phyloP scores from a whole-genome alignment of 2,888 invertebrate genomes.

The Chrysolina oricalcia region DNA sequence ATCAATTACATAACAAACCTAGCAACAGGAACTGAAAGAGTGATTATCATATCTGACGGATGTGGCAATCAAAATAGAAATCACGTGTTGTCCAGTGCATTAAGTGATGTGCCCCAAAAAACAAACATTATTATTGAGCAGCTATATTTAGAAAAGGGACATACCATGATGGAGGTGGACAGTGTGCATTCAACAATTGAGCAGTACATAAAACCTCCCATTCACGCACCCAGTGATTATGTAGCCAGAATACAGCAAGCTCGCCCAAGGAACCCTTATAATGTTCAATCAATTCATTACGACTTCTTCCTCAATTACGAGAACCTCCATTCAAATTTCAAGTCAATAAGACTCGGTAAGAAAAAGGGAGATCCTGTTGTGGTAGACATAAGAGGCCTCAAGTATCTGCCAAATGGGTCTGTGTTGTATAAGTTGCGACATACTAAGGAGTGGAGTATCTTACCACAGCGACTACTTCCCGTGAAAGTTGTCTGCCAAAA shows the following conservation, averaged over 20 bases:
- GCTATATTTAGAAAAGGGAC: slow-evolving; percentile 43
- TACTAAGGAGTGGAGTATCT: slow-evolving; percentile 9
- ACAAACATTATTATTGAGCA: slow-evolving; percentile 8
- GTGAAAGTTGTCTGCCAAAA: slow-evolving; percentile 8
- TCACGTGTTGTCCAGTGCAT: slow-evolving; percentile 30
- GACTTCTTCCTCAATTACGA: slow-evolving; percentile 1
- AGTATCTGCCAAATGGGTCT: not conserved
- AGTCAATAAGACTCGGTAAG: not conserved
- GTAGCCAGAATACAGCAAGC: slow-evolving; percentile 28
- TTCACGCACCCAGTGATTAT: slow-evolving; percentile 26
- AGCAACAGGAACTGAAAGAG: slow-evolving; percentile 5
- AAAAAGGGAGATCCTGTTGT: slow-evolving; percentile 1
- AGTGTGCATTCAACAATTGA: slow-evolving; percentile 45
- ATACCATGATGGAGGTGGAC: slow-evolving; percentile 50
- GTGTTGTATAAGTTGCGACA: slow-evolving; percentile 2
- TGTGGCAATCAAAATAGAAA: slow-evolving; percentile 43
- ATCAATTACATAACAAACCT: slow-evolving; percentile 31
- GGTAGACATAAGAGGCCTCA: not conserved
- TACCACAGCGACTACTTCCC: slow-evolving; percentile 9
- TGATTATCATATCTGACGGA: slow-evolving; percentile 45
- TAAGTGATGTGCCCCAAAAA: slow-evolving; percentile 22
- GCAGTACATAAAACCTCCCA: slow-evolving; percentile 37
- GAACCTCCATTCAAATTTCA: not conserved
- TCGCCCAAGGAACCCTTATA: slow-evolving; percentile 21
- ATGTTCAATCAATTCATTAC: slow-evolving; percentile 12